Evolutionary conservation across 1,140 invertebrate genomes (phyloP).

Genomic region (Magallana gigas): DNA sequence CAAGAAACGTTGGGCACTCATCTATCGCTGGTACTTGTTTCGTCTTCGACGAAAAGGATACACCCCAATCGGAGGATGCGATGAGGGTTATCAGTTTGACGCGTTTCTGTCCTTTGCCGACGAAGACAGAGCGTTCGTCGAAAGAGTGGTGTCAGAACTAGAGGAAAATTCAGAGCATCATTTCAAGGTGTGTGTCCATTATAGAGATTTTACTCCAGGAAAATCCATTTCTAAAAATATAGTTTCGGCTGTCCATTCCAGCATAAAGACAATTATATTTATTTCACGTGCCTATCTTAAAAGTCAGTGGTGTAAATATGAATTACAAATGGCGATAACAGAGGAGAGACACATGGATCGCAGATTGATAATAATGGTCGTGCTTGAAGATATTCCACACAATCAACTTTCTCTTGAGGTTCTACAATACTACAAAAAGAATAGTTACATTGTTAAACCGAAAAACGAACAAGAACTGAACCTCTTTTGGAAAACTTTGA

Average conservation of each 20-base stretch:
- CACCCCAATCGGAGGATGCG: not conserved
- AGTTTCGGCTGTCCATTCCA: constrained; percentile 11
- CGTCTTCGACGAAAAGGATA: constrained; percentile 17
- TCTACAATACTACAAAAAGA: not conserved
- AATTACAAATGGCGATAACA: constrained; percentile 10
- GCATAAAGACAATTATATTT: constrained; percentile 23
- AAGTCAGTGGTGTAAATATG: constrained; percentile 35
- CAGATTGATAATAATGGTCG: not conserved
- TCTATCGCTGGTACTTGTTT: constrained; percentile 36
- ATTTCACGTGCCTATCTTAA: constrained; percentile 18
- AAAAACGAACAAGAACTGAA: not conserved
- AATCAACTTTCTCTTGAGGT: not conserved
- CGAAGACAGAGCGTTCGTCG: not conserved
- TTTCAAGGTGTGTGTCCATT: not conserved
- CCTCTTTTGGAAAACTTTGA: constrained; percentile 3
- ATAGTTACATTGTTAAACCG: constrained; percentile 3
- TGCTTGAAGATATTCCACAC: constrained; percentile 12
- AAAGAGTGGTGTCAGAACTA: not conserved
- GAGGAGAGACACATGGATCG: not conserved
- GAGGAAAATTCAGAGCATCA: not conserved
- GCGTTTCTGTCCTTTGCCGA: constrained; percentile 23
- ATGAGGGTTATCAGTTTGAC: not conserved
- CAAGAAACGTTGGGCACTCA: constrained; percentile 26
- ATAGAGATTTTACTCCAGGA: constrained; percentile 34
- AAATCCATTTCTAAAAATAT: constrained; percentile 3